phyloP scores from a whole-genome alignment of 2,888 invertebrate species.

The Liopterus haemorrhoidalis region DNA sequence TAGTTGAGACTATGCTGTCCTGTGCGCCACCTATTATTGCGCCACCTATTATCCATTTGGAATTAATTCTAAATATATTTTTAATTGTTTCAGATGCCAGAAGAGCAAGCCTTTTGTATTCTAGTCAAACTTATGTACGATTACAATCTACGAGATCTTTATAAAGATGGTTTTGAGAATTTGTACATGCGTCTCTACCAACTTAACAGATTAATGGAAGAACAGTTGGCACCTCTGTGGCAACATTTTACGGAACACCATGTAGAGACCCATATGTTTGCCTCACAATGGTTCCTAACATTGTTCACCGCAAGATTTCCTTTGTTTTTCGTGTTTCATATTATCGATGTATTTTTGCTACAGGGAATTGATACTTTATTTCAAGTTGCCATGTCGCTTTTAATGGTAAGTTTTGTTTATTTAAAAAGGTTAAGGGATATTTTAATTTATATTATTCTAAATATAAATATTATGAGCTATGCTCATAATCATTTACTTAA shows the following conservation, averaged over 20 bases:
- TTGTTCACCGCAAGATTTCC: constrained; percentile 99
- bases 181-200: constrained; percentile 93
- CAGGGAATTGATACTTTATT: constrained; percentile 94
- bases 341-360: constrained; percentile 90
- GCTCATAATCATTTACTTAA: too few relatives aligned
- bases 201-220: constrained; percentile 86
- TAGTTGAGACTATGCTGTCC: too few relatives aligned
- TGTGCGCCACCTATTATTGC: constrained; percentile 13
- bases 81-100: constrained; percentile 78
- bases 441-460: constrained; percentile 8
- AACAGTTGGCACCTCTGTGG: constrained; percentile 74
- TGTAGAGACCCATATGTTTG: constrained; percentile 98
- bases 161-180: constrained; percentile 94
- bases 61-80: neutral
- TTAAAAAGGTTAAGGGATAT: neutral
- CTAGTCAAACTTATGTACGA: constrained; percentile 96
- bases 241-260: constrained; percentile 74
- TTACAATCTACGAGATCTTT: constrained; percentile 88
- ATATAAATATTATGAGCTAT: too few relatives aligned
- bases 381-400: constrained; percentile 89
- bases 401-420: constrained; percentile 60
- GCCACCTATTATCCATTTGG: neutral
- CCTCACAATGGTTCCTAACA: constrained; percentile 99
- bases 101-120: constrained; percentile 98
- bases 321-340: constrained; percentile 91